These are phyloP conservation scores for Hassar affinis DNA, from an alignment of 2,113 vertebrate species.

Conservation along the genomic window DNA sequence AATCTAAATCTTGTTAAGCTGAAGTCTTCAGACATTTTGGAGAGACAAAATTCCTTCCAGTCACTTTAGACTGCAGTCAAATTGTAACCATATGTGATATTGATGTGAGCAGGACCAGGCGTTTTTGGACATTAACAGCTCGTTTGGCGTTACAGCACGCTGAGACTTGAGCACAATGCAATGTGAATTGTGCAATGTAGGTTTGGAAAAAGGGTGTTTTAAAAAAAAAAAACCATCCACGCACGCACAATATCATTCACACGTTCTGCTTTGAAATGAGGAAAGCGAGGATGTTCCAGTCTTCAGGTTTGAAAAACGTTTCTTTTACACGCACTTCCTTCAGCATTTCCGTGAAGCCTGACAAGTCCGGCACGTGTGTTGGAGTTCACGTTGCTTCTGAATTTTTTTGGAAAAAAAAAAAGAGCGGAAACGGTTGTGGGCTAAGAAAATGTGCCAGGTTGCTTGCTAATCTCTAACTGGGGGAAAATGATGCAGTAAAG, in stretches of 20 bases:
- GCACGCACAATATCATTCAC: constrained; percentile 16
- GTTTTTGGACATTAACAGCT: constrained; percentile 49
- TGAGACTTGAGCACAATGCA: constrained; percentile 36
- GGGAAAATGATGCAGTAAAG: neutral
- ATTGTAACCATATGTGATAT: constrained; percentile 61
- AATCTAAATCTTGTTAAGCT: constrained; percentile 54
- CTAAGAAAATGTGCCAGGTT: neutral
- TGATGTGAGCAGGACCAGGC: constrained; percentile 33
- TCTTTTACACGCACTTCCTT: neutral
- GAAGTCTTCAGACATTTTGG: constrained; percentile 45
- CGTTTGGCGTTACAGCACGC: constrained; percentile 30
- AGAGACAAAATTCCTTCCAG: constrained; percentile 49
- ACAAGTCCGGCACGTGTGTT: constrained; percentile 20
- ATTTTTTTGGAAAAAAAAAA: neutral
- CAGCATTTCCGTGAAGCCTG: neutral
- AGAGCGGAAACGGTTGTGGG: neutral
- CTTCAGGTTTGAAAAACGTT: constrained; percentile 2
- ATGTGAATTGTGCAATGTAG: constrained; percentile 39
- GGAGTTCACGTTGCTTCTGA: neutral
- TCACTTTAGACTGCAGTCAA: constrained; percentile 52
- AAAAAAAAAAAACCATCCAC: neutral
- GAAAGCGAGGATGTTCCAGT: constrained; percentile 11
- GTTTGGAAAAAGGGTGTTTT: neutral
- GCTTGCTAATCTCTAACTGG: neutral
- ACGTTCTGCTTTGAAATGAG: neutral